phyloP scores from a whole-genome alignment of 2,888 invertebrate species.

The Xanthia togata region DNA sequence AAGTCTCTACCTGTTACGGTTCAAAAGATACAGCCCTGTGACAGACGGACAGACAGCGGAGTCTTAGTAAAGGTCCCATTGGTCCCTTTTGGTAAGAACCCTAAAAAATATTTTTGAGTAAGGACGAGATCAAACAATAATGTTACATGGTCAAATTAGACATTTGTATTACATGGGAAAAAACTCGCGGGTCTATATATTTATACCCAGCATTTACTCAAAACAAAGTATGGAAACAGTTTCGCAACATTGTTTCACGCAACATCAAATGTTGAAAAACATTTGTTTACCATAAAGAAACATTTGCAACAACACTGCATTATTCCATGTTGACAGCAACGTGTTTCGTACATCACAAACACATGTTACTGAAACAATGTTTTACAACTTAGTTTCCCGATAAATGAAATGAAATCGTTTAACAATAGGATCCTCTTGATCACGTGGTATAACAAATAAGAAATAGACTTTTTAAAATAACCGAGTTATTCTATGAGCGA shows the following conservation, averaged over 20 bases:
- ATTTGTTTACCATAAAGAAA: not conserved
- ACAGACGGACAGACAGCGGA: too few relatives aligned
- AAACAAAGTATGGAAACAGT: not conserved
- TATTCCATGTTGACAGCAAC: not conserved
- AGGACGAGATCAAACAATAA: not conserved
- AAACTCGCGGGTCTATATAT: not conserved
- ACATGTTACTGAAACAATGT: not conserved
- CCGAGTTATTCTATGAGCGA: slow-evolving; percentile 15
- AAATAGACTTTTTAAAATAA: slow-evolving; percentile 30
- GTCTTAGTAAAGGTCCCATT: too few relatives aligned
- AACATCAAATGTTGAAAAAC: not conserved
- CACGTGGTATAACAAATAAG: not conserved
- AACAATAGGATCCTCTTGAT: not conserved
- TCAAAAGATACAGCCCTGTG: too few relatives aligned
- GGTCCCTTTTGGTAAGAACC: too few relatives aligned
- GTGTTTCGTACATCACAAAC: not conserved
- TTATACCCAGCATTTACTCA: not conserved
- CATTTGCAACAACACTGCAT: not conserved
- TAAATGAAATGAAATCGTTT: too few relatives aligned
- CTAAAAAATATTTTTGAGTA: too few relatives aligned
- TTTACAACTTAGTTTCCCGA: not conserved
- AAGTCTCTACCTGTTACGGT: too few relatives aligned
- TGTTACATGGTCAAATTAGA: not conserved
- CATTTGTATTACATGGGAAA: not conserved
- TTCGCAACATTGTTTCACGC: not conserved